Percentiles rank a stretch among this genome's conserved stretches.
Conservation (phyloP, 2,797 vertebrate species). For the Trichosurus vulpecula region DNA sequence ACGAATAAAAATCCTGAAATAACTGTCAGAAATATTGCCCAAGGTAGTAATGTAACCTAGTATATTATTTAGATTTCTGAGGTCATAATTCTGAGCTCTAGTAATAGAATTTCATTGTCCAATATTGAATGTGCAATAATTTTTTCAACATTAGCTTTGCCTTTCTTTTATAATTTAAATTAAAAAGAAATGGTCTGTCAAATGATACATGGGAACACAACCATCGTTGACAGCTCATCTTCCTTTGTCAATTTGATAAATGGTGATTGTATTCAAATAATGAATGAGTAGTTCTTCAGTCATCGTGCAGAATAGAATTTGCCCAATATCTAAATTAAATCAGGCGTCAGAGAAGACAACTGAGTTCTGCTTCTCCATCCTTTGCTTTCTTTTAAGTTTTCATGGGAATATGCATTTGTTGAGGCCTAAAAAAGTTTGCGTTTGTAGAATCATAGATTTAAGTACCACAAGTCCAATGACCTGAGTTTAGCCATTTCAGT, state of each 20-base stretch:
- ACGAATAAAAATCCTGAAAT: not conserved
- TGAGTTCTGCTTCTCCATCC: accelerated
- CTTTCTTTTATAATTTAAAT: accelerated
- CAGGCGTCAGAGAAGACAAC: not conserved
- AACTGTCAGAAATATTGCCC: not conserved
- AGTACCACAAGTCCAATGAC: not conserved
- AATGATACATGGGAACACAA: accelerated
- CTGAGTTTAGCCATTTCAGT: not conserved
- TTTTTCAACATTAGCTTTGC: not conserved
- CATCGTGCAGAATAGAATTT: not conserved
- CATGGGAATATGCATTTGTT: not conserved
- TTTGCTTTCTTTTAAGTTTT: not conserved
- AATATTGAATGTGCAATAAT: not conserved
- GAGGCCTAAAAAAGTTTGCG: not conserved
- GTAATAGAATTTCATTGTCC: not conserved
- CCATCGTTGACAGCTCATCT: not conserved
- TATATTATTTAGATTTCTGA: not conserved
- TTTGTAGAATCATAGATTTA: not conserved
- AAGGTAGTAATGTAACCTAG: not conserved
- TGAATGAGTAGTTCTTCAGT: not conserved
- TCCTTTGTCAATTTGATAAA: not conserved
- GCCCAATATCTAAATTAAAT: not conserved
- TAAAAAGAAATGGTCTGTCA: accelerated
- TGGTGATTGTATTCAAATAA: not conserved
- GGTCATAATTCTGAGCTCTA: not conserved